Evolutionary conservation across 2,797 vertebrate species (phyloP).

Genomic region (Phrynocephalus forsythii): DNA sequence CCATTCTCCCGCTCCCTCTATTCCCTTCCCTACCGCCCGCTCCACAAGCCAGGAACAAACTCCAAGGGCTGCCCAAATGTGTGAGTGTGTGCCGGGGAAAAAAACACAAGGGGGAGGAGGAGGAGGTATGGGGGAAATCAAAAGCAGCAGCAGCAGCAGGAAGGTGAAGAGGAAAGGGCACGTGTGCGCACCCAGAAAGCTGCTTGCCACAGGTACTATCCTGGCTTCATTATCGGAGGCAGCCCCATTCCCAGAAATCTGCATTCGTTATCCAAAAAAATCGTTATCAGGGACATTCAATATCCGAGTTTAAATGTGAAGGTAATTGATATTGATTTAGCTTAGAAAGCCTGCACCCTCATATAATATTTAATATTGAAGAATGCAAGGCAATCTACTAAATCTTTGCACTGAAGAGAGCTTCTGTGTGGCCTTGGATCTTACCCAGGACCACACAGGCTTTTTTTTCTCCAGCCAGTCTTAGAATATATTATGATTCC

Average conservation of each 20-base stretch:
- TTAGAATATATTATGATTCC: too few species aligned
- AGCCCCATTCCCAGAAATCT: too few species aligned
- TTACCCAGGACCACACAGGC: too few species aligned
- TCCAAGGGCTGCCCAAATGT: constrained; percentile 45
- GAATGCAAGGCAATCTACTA: neutral
- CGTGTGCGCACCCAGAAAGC: constrained; percentile 10
- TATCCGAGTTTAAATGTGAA: too few species aligned
- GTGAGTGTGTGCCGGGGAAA: constrained; percentile 32
- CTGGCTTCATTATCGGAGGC: too few species aligned
- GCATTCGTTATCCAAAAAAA: too few species aligned
- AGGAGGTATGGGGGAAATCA: neutral
- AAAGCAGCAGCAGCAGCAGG: neutral
- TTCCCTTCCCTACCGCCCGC: constrained; percentile 54
- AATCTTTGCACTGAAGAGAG: neutral
- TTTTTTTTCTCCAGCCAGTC: too few species aligned
- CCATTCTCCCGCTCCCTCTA: constrained; percentile 37
- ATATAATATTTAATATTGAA: neutral
- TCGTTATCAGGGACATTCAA: too few species aligned
- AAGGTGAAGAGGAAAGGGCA: constrained; percentile 31
- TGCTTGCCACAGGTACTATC: neutral
- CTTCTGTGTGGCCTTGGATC: neutral
- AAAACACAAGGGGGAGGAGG: neutral
- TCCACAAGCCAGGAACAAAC: constrained; percentile 65
- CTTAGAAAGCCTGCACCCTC: neutral
- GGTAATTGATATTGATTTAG: neutral